A percentile compares a stretch with the other conserved stretches of the same genome.
Evolutionary conservation across 1,140 invertebrate species (phyloP).

Genomic region (Plectus sambesii): DNA sequence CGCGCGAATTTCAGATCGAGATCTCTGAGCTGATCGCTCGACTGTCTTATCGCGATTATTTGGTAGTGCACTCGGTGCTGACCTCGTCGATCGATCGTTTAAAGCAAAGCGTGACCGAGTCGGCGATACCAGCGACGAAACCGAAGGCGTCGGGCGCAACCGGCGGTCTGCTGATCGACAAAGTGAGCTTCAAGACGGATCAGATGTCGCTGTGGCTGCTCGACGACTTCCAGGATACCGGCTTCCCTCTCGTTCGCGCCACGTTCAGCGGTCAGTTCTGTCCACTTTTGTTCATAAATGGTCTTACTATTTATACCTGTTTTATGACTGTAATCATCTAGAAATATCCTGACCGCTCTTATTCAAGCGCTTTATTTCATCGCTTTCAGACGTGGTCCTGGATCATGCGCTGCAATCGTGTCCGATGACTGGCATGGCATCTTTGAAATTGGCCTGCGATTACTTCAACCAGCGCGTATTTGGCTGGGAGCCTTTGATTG

Average conservation of each 20-base stretch:
- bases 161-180: too few species aligned
- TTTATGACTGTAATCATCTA: too few species aligned
- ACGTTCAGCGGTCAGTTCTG: conserved; percentile 54
- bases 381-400: not conserved
- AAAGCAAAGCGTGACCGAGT: too few species aligned
- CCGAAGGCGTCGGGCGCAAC: too few species aligned
- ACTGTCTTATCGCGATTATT: too few species aligned
- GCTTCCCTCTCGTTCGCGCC: conserved; percentile 80
- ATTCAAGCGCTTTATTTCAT: conserved; percentile 43
- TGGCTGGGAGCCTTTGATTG: conserved; percentile 90
- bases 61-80: too few species aligned
- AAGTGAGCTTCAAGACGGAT: conserved; percentile 50
- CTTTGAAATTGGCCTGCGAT: conserved; percentile 62
- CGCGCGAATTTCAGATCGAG: too few species aligned
- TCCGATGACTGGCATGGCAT: conserved; percentile 50
- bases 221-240: conserved; percentile 89
- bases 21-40: too few species aligned
- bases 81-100: too few species aligned
- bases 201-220: conserved; percentile 69
- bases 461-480: conserved; percentile 87
- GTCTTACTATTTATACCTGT: too few species aligned
- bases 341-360: too few species aligned
- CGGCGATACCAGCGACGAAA: too few species aligned
- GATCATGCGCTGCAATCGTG: conserved; percentile 12
- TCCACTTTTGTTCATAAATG: conserved; percentile 56